A percentile compares a stretch with the other conserved stretches of the same genome.
Evolutionary conservation across 2,888 invertebrate species (phyloP).

Genomic region (Acleris literana): DNA sequence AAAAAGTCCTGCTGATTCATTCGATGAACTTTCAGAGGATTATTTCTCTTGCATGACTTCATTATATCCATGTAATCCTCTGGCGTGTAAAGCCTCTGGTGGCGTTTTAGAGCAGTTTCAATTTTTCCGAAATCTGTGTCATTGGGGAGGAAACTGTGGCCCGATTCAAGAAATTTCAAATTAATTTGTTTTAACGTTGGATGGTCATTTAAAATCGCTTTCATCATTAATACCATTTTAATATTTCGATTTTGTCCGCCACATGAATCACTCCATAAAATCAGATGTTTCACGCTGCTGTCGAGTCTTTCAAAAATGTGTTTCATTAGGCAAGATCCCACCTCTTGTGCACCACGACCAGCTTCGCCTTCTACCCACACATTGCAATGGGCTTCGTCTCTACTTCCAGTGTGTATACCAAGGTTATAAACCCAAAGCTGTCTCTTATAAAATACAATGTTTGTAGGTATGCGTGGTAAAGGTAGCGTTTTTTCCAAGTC

Average conservation of each 20-base stretch:
- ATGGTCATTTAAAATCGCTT: slow-evolving; percentile 41
- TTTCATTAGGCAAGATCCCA: slow-evolving; percentile 40
- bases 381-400: slow-evolving; percentile 37
- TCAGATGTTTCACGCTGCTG: slow-evolving; percentile 27
- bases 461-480: slow-evolving; percentile 41
- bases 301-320: slow-evolving; percentile 35
- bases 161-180: slow-evolving; percentile 39
- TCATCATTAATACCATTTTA: slow-evolving; percentile 42
- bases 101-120: slow-evolving; percentile 35
- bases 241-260: slow-evolving; percentile 44
- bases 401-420: slow-evolving; percentile 39
- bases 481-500: slow-evolving; percentile 39
- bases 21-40: slow-evolving; percentile 14
- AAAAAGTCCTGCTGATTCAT: slow-evolving; percentile 32
- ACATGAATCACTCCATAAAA: slow-evolving; percentile 40
- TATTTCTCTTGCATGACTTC: slow-evolving; percentile 26
- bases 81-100: slow-evolving; percentile 31
- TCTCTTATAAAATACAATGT: slow-evolving; percentile 40
- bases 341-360: slow-evolving; percentile 42
- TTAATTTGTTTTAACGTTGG: slow-evolving; percentile 38
- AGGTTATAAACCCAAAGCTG: slow-evolving; percentile 43
- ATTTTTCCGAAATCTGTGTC: slow-evolving; percentile 40
- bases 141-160: slow-evolving; percentile 39
- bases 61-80: slow-evolving; percentile 35
- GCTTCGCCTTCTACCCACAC: slow-evolving; percentile 43